Evolutionary conservation across 2,113 vertebrate species (phyloP), one percentile per base, ranked within the genome.

Genomic region (Phycodurus eques): DNA sequence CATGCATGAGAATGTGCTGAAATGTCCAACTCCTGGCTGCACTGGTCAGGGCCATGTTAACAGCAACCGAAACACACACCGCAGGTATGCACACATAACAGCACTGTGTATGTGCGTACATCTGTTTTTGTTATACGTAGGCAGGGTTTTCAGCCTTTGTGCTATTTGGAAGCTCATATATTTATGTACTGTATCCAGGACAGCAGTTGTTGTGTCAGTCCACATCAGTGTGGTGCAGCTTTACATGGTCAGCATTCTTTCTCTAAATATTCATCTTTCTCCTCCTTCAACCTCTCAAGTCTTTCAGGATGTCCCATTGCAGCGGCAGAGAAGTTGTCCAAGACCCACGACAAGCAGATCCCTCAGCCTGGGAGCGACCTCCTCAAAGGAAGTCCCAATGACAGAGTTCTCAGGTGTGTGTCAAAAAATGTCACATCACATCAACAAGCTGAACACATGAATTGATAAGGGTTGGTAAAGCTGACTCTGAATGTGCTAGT

Each of bases 1-100:
- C 67, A 98, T 99, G 98, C 98, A 99, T 14, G 98, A 99, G 91
- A 99, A 98, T 35, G 97, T 99, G 86, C 91, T 99, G 85, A 99
- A 99, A 91, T 99, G 98, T 85, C 98, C 98, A 10, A 99, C 98
- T 0, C 97, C 96, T 3, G 98, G 98, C 80, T 99, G 98, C 90
- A 98, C 98, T 0, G 98, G 98, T 81, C 97, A 99, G 89, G 98
- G 98, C 79, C 98, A 99, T 1, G 97, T 99, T 79, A 99, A 99
- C 92, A 99, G 98, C 94, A 99, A 99, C 92, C 95, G 98, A 61
- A 99, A 98, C 93, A 99, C 98, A 9, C 97, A 99, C 86, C 94
- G 98, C 88, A 99, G 98, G 98, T 99, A 96, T 27, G 59, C 59
- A 22, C 12, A 68, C 15, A 56, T 8, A 42, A 51, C 66, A 68